Evolutionary conservation across 92 coral and sea anemone species (phyloP), one percentile per base, ranked within the genome.

Genomic region (Epizoanthus scotinus): DNA sequence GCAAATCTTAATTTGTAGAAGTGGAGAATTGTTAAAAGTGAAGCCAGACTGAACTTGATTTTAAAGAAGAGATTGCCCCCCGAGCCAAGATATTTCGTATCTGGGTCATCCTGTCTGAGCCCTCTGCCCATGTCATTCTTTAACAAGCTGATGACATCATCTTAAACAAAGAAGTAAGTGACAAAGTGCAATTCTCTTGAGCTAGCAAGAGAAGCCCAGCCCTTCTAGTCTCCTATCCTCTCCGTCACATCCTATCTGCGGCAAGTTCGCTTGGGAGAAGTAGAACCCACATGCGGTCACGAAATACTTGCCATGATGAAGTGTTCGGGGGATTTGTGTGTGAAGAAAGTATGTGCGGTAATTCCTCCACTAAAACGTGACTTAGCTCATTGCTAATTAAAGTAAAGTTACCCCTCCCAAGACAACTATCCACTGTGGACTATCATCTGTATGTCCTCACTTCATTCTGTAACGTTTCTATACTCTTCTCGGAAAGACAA

Each of bases 181-280:
- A 26, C 31, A 24, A 20, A 62, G 25, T 17, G 40, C 34, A 75
- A 75, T 13, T 13, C 40, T 34, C 36, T 31, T 6, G 40, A 34
- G 60, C 78, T 2, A 17, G 60, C 34, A 75, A 57, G 63, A 57
- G 29, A 36, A 60, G 20, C 44, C 49, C 63, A 20, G 77, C 77
- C 27, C 36, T 73, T 18, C 19, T 5, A 0, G n/a, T n/a, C n/a
- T n/a, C n/a, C 26, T 31, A 18, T n/a, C 25, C 56, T 8, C 9
- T n/a, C 40, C 29, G 69, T 59, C 69, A 75, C 69, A 75, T 75
- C 68, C 81, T 40, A 59, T 60, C 57, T 75, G 81, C 27, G 81
- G 81, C 81, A 40, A 60, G 52, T n/a, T 13, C 60, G 69, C 7
- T 73, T 19, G 53, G 53, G n/a, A 20, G 24, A 59, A n/a, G 21